Conservation (phyloP, 2,113 vertebrate genomes). For the Sinosuthora webbiana region DNA sequence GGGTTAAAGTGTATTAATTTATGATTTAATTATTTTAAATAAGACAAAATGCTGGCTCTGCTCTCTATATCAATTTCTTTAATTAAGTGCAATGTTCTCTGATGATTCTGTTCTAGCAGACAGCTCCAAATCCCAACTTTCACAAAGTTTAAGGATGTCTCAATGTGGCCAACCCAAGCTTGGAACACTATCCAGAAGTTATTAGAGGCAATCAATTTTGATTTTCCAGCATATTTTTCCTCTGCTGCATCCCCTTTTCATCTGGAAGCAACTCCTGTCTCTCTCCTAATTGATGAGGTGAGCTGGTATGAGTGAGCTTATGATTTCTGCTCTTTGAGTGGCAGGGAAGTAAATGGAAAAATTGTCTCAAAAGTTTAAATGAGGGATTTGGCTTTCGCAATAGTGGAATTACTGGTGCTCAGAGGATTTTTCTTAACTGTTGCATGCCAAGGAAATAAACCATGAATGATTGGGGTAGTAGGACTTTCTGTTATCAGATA, state of each 20-base stretch:
- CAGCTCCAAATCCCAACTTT: background rate
- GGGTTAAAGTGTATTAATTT: background rate
- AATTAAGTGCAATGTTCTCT: slow-evolving; percentile 12
- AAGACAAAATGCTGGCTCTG: background rate
- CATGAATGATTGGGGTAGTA: background rate
- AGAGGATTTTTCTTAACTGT: slow-evolving; percentile 1
- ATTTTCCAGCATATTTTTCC: slow-evolving; percentile 32
- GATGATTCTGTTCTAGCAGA: background rate
- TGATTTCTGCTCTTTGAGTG: slow-evolving; percentile 47
- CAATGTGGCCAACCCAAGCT: background rate
- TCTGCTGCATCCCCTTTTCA: slow-evolving; percentile 31
- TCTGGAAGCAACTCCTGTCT: slow-evolving; percentile 30
- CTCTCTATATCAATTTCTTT: background rate
- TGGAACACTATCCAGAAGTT: background rate
- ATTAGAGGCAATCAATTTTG: slow-evolving; percentile 8
- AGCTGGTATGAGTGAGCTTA: slow-evolving; percentile 26
- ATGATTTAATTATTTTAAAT: background rate
- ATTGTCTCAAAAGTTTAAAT: slow-evolving; percentile 41
- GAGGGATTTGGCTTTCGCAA: background rate
- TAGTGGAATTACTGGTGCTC: background rate
- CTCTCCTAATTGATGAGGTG: slow-evolving; percentile 49
- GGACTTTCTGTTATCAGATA: slow-evolving; percentile 35
- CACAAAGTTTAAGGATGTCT: background rate
- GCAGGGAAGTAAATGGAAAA: slow-evolving; percentile 51
- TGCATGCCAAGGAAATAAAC: slow-evolving; percentile 40